Evolutionary conservation across 2,797 vertebrate genomes (phyloP), one percentile per base, ranked within the genome.

Genomic region (Halcyon leucocephala): DNA sequence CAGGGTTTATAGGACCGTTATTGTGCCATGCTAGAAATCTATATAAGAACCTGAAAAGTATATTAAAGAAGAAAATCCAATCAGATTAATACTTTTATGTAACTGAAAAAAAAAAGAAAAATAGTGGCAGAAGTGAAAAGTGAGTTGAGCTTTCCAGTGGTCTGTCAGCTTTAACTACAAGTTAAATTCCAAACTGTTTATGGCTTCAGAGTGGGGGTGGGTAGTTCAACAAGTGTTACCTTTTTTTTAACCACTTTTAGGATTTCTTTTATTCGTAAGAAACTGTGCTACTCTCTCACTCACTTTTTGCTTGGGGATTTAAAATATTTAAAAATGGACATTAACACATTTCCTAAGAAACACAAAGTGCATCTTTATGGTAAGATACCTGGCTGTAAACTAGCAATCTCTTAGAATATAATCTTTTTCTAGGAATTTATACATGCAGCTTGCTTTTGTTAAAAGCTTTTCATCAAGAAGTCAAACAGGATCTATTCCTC

Each of bases 121-220:
- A 88, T 62, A 82, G 25, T 83, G 60, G 67, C 64, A 89, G 37
- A 90, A 91, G 18, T 83, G n/a, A 89, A 91, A 93, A 92, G 33
- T 37, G 41, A 70, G 33, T 54, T 89, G 51, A 52, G 15, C 26
- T 91, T 85, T 73, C 74, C 62, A 62, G 29, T 66, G 42, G 13
- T 52, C 52, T 70, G 52, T 39, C 49, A 64, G 35, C 55, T 88
- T 64, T 57, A 71, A 71, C n/a, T 91, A 28, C 29, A 84, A 79
- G 44, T 74, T 93, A 71, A 83, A 71, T 76, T 96, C 51, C n/a
- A 55, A 24, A 73, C 55, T 85, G 35, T 86, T 88, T 57, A 71
- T 84, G 28, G 10, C 28, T 49, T 90, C 28, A 35, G 26, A 35
- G 28, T 67, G 11, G 67, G 37, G 48, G 10, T 54, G 35, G 13